Base-by-base conservation (phyloP, 2,797 vertebrate species). In the Phataginus tetradactyla region DNA sequence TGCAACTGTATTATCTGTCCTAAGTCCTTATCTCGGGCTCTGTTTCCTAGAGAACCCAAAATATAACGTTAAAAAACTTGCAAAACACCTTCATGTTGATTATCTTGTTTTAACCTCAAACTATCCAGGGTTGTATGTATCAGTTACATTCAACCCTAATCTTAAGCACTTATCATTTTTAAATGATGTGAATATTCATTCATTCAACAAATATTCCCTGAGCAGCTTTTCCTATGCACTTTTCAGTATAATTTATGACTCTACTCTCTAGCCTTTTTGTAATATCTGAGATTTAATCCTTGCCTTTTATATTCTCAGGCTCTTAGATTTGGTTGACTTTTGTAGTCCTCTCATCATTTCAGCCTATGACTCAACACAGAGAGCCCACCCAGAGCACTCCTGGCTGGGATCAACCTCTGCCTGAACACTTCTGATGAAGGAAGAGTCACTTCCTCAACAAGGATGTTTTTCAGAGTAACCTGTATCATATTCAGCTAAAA, bases 111-210 rank as follows among this genome's bases (percentile, higher is more conserved):
- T 68, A 66, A 81, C 49, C 75, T 86, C 25, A 55, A 81, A 51
- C 49, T 69, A 7, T 32, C 25, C 92, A 45, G 23, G 32, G 3
- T 32, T 63, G 10, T 78, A 25, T 55, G 0, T 45, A 59, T 81
- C 51, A 34, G 8, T 39, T 80, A 86, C 15, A 32, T 25, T 80
- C 64, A 87, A 80, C 8, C 4, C 23, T 89, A 39, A n/a, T 90
- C 79, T 74, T 66, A 88, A 68, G 42, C 53, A 79, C 7, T 53
- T 32, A 91, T 81, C 37, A n/a, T 83, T 74, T 72, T 64, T 61
- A 66, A 95, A 57, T 85, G 9, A 55, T 81, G 81, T 86, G 29
- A 80, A 85, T 55, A 86, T 49, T 77, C 42, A 72, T 89, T 85
- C 51, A 61, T 45, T 85, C 5, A 32, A 49, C 23, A 79, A 37